Percentiles rank a stretch among this genome's conserved stretches.
These are phyloP conservation scores for Phenacoccus solenopsis DNA, from an alignment of 1,140 invertebrate species.

Conservation along the genomic window DNA sequence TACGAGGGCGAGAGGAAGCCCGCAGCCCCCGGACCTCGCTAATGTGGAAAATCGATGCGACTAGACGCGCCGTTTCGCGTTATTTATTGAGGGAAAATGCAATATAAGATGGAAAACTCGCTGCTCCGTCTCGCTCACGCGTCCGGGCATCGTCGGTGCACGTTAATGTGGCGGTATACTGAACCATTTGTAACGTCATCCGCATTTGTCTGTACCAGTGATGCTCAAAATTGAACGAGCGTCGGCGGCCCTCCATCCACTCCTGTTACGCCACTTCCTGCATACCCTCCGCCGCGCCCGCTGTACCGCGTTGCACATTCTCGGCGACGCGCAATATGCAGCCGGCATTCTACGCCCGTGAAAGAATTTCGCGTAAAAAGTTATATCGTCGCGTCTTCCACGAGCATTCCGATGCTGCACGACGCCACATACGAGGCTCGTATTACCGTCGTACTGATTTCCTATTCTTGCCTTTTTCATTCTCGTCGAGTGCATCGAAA, in stretches of 20 bases:
- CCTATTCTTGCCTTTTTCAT: too few relatives aligned
- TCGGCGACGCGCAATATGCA: too few relatives aligned
- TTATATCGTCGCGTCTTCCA: too few relatives aligned
- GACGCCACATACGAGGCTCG: too few relatives aligned
- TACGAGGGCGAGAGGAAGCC: background rate
- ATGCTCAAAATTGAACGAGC: background rate
- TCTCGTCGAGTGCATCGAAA: too few relatives aligned
- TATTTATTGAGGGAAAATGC: slow-evolving; percentile 18
- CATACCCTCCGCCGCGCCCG: background rate
- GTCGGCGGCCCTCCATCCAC: too few relatives aligned
- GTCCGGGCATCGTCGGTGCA: background rate
- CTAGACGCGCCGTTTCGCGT: slow-evolving; percentile 36
- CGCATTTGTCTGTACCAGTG: slow-evolving; percentile 7
- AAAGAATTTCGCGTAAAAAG: too few relatives aligned
- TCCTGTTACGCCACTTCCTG: background rate
- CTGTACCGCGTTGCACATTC: too few relatives aligned
- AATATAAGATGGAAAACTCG: slow-evolving; percentile 13
- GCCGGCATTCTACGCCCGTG: too few relatives aligned
- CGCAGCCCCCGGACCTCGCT: background rate
- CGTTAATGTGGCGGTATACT: slow-evolving; percentile 7
- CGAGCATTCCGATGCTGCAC: too few relatives aligned
- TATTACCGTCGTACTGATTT: too few relatives aligned
- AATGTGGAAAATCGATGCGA: slow-evolving; percentile 25
- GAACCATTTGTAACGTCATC: slow-evolving; percentile 10
- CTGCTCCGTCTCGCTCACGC: background rate